Percentiles rank a stretch among this genome's conserved stretches.
phyloP scores from a whole-genome alignment of 2,797 vertebrate genomes.

The Enteromius fasciolatus region DNA sequence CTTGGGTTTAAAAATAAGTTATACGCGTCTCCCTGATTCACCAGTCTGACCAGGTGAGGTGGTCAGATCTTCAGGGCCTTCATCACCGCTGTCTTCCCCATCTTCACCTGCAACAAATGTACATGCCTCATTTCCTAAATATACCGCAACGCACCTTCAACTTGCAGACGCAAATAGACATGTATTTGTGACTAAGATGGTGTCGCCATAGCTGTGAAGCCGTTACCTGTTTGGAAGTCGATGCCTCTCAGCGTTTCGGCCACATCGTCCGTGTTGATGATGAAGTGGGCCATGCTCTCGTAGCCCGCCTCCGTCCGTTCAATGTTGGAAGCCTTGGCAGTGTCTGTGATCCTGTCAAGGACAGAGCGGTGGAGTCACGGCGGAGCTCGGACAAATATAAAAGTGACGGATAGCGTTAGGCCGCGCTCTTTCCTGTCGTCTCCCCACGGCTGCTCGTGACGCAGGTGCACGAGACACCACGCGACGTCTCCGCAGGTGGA shows the following conservation, averaged over 20 bases:
- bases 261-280: constrained; percentile 78
- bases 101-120: constrained; percentile 64
- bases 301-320: constrained; percentile 80
- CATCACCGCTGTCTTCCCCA: constrained; percentile 63
- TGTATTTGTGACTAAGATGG: background rate
- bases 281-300: constrained; percentile 86
- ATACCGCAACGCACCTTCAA: background rate
- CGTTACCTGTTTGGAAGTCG: constrained; percentile 81
- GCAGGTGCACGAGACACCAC: constrained; percentile 16
- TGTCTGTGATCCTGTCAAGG: constrained; percentile 77
- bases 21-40: constrained; percentile 56
- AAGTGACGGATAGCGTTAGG: constrained; percentile 34
- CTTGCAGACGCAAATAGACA: background rate
- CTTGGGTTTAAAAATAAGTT: constrained; percentile 32
- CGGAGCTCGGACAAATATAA: constrained; percentile 32
- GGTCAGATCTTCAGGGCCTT: constrained; percentile 63
- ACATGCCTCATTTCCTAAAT: background rate
- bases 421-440: background rate
- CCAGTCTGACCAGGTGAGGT: constrained; percentile 50
- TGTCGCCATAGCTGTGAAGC: background rate
- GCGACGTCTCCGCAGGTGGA: constrained; percentile 36
- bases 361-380: constrained; percentile 37
- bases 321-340: constrained; percentile 74
- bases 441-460: constrained; percentile 28
- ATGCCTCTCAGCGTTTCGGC: constrained; percentile 83